Evolutionary conservation across 2,888 invertebrate species (phyloP), one percentile per base, ranked within the genome.

Genomic region (Ormyrus nitidulus): DNA sequence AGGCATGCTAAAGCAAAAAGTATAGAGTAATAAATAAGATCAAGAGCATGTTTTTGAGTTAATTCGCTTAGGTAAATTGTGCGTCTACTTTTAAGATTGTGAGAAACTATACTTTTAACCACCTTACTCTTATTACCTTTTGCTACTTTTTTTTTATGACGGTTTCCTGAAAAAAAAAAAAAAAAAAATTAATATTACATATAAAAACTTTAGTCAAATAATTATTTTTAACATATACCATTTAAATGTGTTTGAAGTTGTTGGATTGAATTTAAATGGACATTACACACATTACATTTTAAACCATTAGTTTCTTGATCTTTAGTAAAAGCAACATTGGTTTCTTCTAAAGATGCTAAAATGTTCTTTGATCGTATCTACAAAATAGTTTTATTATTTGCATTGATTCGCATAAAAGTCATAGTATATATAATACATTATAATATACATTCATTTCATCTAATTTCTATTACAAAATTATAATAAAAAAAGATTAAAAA

Each of bases 181-280:
- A 13, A 19, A 13, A 10, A 56, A 19, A 13, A 13, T n/a, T 53
- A 8, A 34, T 4, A 13, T 49, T 44, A 6, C 8, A 46, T 56
- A 48, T 44, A 68, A 53, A 13, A n/a, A 64, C 3, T 59, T n/a
- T 49, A 11, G 8, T 19, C 8, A 46, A n/a, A 59, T 49, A 6
- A 3, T 11, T 10, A 19, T 19, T 54, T 53, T 19, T 19, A 19
- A 19, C 2, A 19, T 19, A 77, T 88, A 89, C 90, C 90, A 83
- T 90, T 90, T 51, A 90, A 85, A 85, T 90, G 90, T 83, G 91
- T 90, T 84, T 91, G 91, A 7, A 92, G 88, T 82, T 92, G 92
- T 68, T 91, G 90, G 77, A 91, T 90, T 3, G 92, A 92, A 84
- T 92, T 92, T 46, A 92, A 87, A 79, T 90, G 89, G 59, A 92